phyloP scores from a whole-genome alignment of 2,888 invertebrate genomes.

The Dolichomitus sp. region DNA sequence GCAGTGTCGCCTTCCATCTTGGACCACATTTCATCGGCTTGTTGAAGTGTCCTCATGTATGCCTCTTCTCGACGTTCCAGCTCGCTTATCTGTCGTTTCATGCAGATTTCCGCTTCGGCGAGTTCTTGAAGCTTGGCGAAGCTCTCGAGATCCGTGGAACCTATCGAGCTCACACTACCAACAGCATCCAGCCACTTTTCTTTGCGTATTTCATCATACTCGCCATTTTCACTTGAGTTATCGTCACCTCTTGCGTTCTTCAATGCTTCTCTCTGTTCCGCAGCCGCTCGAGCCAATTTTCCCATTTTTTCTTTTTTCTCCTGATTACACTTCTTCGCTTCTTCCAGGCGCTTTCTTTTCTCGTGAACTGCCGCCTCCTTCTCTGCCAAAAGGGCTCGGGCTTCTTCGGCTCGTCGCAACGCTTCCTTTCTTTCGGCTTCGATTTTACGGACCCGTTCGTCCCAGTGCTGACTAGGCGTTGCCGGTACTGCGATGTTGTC shows the following conservation, averaged over 20 bases:
- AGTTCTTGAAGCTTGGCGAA: slow-evolving; percentile 87
- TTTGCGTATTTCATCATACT: slow-evolving; percentile 74
- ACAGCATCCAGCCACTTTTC: slow-evolving; percentile 68
- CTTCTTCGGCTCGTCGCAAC: slow-evolving; percentile 74
- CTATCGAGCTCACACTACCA: slow-evolving; percentile 77
- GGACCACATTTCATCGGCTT: slow-evolving; percentile 91
- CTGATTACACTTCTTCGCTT: slow-evolving; percentile 74
- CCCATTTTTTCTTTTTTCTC: slow-evolving; percentile 72
- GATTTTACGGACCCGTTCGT: slow-evolving; percentile 77
- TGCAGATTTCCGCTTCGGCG: slow-evolving; percentile 87
- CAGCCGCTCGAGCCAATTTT: slow-evolving; percentile 72
- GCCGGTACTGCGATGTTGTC: slow-evolving; percentile 42
- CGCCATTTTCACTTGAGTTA: slow-evolving; percentile 64
- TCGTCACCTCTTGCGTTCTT: slow-evolving; percentile 62
- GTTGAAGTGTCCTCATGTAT: slow-evolving; percentile 91
- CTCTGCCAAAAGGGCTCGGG: slow-evolving; percentile 71
- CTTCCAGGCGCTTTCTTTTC: slow-evolving; percentile 72
- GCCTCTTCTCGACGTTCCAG: slow-evolving; percentile 90
- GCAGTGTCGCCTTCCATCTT: slow-evolving; percentile 89
- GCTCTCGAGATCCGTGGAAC: slow-evolving; percentile 83
- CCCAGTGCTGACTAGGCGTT: slow-evolving; percentile 78
- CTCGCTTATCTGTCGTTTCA: slow-evolving; percentile 89
- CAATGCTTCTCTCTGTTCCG: slow-evolving; percentile 64
- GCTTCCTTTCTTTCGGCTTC: slow-evolving; percentile 80
- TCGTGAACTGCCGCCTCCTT: slow-evolving; percentile 73